Percentiles rank a stretch among this genome's conserved stretches.
Conservation (phyloP, 2,888 invertebrate genomes). For the Kuschelorhynchus macadamiae region DNA sequence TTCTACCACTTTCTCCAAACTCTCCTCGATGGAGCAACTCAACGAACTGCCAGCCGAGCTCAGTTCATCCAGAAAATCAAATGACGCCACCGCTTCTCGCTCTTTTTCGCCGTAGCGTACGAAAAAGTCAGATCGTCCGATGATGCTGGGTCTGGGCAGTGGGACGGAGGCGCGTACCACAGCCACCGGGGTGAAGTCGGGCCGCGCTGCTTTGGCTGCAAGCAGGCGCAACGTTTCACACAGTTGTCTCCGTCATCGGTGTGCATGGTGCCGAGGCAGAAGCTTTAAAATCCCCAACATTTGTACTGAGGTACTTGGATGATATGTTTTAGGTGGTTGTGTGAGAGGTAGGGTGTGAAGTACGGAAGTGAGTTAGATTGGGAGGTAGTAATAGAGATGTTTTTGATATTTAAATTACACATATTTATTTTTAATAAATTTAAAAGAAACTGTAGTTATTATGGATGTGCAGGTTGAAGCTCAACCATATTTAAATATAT, state of each 20-base stretch:
- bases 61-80: constrained; percentile 84
- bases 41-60: constrained; percentile 61
- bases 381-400: neutral
- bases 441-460: too few relatives aligned
- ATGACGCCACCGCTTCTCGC: constrained; percentile 82
- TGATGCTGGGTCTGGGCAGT: constrained; percentile 78
- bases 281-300: constrained; percentile 67
- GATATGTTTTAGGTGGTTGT: neutral
- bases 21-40: constrained; percentile 61
- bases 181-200: constrained; percentile 68
- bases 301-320: constrained; percentile 61
- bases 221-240: constrained; percentile 61
- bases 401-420: too few relatives aligned
- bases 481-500: too few relatives aligned
- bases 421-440: too few relatives aligned
- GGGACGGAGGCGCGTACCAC: constrained; percentile 72
- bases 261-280: constrained; percentile 68
- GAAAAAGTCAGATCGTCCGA: constrained; percentile 84
- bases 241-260: constrained; percentile 68
- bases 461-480: too few relatives aligned
- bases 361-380: neutral
- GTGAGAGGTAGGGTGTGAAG: neutral
- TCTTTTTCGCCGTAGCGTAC: constrained; percentile 84
- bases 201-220: constrained; percentile 76
- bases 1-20: constrained; percentile 51